These are phyloP conservation scores for Geophilus truncorum DNA, from an alignment of 2,888 invertebrate genomes.

Conservation along the genomic window DNA sequence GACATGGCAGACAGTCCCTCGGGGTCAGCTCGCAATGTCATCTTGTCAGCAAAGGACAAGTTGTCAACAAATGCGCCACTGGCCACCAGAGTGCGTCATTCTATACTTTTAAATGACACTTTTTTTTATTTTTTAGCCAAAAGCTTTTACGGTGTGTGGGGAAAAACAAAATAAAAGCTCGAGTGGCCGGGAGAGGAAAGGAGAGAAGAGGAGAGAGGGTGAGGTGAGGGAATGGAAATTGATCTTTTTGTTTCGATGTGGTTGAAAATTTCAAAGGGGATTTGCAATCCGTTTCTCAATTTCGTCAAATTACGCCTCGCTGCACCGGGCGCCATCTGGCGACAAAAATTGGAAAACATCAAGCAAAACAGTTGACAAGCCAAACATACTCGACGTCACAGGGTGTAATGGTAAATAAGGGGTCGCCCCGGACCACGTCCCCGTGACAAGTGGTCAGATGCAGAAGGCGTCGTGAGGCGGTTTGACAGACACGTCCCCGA, in stretches of 20 bases:
- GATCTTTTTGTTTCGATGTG: neutral
- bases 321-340: neutral
- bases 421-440: too few relatives aligned
- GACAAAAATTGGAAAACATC: neutral
- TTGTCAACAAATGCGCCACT: constrained; percentile 6
- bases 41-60: constrained; percentile 1
- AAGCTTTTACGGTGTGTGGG: neutral
- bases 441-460: neutral
- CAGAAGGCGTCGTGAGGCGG: neutral
- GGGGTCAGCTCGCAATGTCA: neutral
- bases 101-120: neutral
- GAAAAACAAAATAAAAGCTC: too few relatives aligned
- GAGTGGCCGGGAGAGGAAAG: neutral
- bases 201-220: neutral
- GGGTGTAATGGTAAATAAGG: neutral
- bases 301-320: neutral
- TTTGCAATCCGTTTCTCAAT: neutral
- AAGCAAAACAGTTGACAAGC: neutral
- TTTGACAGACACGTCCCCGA: constrained; percentile 1
- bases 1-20: neutral
- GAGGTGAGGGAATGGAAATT: neutral
- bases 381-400: neutral
- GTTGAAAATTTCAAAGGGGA: neutral
- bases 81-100: constrained; percentile 4
- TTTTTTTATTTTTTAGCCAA: neutral